Evolutionary conservation across 2,113 vertebrate genomes (phyloP).

Genomic region (Oenanthe oenanthe): DNA sequence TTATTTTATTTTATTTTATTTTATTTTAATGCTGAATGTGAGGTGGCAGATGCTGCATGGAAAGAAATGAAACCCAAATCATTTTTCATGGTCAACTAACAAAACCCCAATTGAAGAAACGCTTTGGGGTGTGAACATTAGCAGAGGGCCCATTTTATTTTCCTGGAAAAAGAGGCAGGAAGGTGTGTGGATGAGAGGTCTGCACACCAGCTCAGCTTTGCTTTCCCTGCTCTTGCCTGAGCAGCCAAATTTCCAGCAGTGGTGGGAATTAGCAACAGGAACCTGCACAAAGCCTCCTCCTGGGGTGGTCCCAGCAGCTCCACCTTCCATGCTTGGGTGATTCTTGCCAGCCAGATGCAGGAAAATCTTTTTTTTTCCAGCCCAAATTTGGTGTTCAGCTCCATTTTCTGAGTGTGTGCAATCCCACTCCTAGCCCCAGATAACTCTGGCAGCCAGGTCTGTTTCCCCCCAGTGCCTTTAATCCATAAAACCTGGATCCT

Average conservation of each 20-base stretch:
- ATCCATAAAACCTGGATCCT: constrained; percentile 51
- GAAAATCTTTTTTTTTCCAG: constrained; percentile 33
- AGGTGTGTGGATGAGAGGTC: rapidly evolving
- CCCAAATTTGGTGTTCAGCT: constrained; percentile 26
- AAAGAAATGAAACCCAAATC: background rate
- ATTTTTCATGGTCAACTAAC: background rate
- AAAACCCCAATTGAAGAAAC: background rate
- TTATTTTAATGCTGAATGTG: background rate
- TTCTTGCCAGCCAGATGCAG: background rate
- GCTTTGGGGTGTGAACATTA: background rate
- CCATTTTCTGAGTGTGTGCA: constrained; percentile 19
- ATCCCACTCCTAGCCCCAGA: constrained; percentile 11
- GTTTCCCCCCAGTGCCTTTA: constrained; percentile 10
- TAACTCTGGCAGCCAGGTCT: constrained; percentile 28
- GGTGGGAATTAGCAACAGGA: background rate
- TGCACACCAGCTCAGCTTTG: background rate
- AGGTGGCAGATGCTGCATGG: background rate
- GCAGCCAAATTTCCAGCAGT: background rate
- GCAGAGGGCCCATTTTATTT: background rate
- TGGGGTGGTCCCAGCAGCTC: constrained; percentile 40
- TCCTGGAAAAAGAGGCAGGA: background rate
- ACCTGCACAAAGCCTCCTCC: background rate
- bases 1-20: too few species aligned
- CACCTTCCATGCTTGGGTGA: background rate
- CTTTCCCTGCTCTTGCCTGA: background rate